Evolutionary conservation across 2,888 invertebrate genomes (phyloP).

Genomic region (Chaetogeoica ovagalla): DNA sequence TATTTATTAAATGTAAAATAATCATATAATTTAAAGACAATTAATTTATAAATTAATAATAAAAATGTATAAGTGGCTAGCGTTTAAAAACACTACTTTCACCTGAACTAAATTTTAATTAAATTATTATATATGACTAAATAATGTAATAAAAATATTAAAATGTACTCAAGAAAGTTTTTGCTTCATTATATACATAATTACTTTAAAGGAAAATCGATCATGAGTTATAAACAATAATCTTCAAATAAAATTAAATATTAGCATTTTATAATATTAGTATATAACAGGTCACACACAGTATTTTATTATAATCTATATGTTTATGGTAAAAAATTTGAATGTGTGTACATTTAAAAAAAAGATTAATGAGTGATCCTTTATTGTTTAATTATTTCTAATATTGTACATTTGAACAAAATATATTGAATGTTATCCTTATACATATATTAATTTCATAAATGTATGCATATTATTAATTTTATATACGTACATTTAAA

Average conservation of each 20-base stretch:
- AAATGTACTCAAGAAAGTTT: not conserved
- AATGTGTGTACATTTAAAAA: not conserved
- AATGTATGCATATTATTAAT: not conserved
- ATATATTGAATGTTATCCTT: not conserved
- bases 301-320: too few relatives aligned
- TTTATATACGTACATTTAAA: not conserved
- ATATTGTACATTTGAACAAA: not conserved
- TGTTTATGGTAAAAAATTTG: not conserved
- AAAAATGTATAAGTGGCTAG: not conserved
- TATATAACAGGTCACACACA: not conserved
- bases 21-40: not conserved
- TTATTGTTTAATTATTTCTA: not conserved
- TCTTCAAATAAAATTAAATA: not conserved
- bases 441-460: not conserved
- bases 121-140: not conserved
- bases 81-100: not conserved
- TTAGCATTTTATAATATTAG: not conserved
- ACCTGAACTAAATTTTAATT: not conserved
- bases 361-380: not conserved
- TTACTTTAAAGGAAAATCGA: too few relatives aligned
- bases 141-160: not conserved
- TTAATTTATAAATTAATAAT: not conserved
- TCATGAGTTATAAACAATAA: too few relatives aligned
- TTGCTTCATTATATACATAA: too few relatives aligned
- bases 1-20: not conserved